Percentiles rank a stretch among this genome's conserved stretches.
These are phyloP conservation scores for Saxidomus purpurata DNA, from an alignment of 1,140 invertebrate genomes.

Conservation along the genomic window DNA sequence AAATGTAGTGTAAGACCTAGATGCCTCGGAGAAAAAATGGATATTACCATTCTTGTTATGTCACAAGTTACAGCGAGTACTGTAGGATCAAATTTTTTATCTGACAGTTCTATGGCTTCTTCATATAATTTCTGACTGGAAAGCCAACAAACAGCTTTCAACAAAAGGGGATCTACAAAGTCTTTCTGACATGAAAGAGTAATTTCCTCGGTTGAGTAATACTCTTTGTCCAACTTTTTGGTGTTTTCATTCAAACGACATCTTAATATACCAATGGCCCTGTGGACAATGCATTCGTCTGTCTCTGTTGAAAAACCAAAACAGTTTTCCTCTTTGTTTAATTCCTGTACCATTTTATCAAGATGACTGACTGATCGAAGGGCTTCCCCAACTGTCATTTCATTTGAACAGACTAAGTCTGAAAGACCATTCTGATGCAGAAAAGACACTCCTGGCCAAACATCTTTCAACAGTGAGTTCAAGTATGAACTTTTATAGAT, in stretches of 20 bases:
- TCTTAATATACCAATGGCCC: constrained; percentile 39
- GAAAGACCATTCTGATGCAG: background rate
- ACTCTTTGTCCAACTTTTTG: constrained; percentile 18
- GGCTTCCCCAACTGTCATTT: background rate
- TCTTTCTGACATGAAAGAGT: background rate
- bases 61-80: background rate
- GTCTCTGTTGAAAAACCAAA: constrained; percentile 2
- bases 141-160: background rate
- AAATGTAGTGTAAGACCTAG: background rate
- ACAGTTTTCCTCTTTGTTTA: constrained; percentile 15
- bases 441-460: constrained; percentile 19
- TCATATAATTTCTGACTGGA: no score
- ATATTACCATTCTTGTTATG: background rate
- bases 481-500: constrained; percentile 19
- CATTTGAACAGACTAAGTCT: constrained; percentile 12
- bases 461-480: background rate
- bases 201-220: constrained; percentile 29
- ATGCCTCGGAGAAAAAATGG: background rate
- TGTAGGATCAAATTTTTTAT: background rate
- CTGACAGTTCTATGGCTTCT: background rate
- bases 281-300: constrained; percentile 15
- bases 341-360: no score
- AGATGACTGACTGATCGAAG: no score
- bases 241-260: background rate
- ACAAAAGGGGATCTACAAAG: constrained; percentile 8